phyloP scores from a whole-genome alignment of 2,113 vertebrate species.

The Ailuropoda melanoleuca region DNA sequence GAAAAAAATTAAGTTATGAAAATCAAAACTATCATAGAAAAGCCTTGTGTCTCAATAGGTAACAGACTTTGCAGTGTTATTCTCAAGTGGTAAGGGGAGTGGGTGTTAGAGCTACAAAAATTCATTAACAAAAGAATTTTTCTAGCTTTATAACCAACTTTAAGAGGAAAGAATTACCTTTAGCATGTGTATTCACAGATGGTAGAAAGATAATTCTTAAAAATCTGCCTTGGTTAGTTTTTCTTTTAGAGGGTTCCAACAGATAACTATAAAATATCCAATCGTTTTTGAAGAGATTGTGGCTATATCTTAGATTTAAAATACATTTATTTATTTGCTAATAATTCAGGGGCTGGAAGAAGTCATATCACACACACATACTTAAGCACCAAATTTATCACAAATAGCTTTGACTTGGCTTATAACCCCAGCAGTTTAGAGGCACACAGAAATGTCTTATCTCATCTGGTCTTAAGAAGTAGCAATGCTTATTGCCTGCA shows the following conservation, averaged over 20 bases:
- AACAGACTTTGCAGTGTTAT: background rate
- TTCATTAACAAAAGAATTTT: constrained; percentile 28
- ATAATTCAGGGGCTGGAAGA: constrained; percentile 41
- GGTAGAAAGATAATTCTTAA: background rate
- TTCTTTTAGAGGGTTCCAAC: background rate
- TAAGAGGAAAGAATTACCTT: constrained; percentile 1
- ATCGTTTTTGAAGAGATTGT: background rate
- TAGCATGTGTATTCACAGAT: background rate
- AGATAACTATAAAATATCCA: background rate
- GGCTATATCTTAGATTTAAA: constrained; percentile 20
- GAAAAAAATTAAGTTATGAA: constrained; percentile 20
- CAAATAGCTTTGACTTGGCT: constrained; percentile 65
- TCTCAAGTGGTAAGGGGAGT: background rate
- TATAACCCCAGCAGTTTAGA: constrained; percentile 55
- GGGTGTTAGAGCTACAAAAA: background rate
- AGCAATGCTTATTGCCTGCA: background rate
- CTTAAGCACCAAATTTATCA: constrained; percentile 74
- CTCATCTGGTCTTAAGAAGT: constrained; percentile 29
- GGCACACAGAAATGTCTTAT: background rate
- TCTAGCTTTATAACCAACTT: constrained; percentile 13
- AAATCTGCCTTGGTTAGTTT: background rate
- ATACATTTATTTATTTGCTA: background rate
- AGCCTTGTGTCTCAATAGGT: background rate
- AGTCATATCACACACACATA: background rate
- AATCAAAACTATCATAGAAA: constrained; percentile 59